Evolutionary conservation across 2,113 vertebrate genomes (phyloP), one percentile per base, ranked within the genome.

Genomic region (Salvelinus sp.): DNA sequence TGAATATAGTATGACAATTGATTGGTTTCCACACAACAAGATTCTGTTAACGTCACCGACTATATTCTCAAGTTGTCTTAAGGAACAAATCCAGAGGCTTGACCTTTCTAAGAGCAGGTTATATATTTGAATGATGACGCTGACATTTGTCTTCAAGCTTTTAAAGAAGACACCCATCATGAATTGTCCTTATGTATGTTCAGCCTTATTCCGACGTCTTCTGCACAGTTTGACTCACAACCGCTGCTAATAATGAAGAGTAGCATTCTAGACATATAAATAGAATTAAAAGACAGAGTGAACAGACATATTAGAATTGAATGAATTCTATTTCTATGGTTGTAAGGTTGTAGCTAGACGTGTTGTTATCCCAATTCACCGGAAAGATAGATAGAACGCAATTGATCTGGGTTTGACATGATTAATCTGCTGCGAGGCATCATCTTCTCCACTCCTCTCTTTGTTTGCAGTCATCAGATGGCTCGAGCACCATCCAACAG

Each of bases 391-490:
- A 75, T 69, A 69, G 76, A 82, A 80, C 70, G 67, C 70, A 69
- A 87, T 87, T 92, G 89, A 91, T 93, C 78, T 28, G 58, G 38
- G 4, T 2, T 2, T 83, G 80, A 87, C 70, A 54, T 84, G 81
- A 92, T 92, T 90, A 80, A 91, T 92, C 87, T 85, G 77, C 82
- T 75, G 75, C 38, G 18, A 66, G 69, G 76, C 77, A 68, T 87
- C 82, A 80, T 79, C 47, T 69, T 6, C 6, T 62, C 16, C 6
- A 2, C 58, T n/a, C n/a, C 78, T 72, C 70, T 69, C 76, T 69
- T 76, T 27, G 50, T 76, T 77, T 80, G 82, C 80, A 79, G 87
- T 81, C 70, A 74, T 84, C 81, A 72, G 50, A 57, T 62, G 82
- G 77, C 70, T 85, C 9, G 38, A 44, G 38, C 38, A 10, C 73